Evolutionary conservation across 2,888 invertebrate species (phyloP), one percentile per base, ranked within the genome.

Genomic region (Hypsopygia costalis): DNA sequence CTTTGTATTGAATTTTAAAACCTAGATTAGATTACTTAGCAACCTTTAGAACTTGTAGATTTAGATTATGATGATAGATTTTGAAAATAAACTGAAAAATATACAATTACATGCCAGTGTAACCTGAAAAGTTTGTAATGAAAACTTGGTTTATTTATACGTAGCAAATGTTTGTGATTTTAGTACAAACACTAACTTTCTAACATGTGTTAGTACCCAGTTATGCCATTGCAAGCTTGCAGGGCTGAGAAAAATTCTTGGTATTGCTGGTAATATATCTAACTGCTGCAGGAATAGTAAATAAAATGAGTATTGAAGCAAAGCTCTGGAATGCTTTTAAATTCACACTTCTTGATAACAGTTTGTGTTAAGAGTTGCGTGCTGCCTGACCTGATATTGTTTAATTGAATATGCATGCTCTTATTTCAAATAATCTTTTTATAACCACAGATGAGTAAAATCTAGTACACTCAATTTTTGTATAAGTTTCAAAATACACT

Each of bases 121-220:
- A 33, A 33, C 6, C 20, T 16, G 11, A 39, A 21, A 37, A 11
- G 22, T 16, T 37, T 25, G 21, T 38, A 10, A 27, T 33, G 16
- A 30, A 25, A 38, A 38, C 25, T 10, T 31, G 29, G 11, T 11
- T 12, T 12, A 12, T 21, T 27, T 27, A 33, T n/a, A n/a, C n/a
- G 33, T 39, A 25, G 25, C 6, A 25, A 16, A 8, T 39, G 39
- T 39, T 32, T 39, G 33, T 39, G 33, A 39, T 31, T 31, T 31
- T 11, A 33, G 32, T 33, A 65, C 75, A 76, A 75, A 74, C 76
- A 85, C 85, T 87, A 85, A 85, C 83, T 75, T 57, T 64, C 62
- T 75, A 70, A 72, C 68, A 63, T 58, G 55, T 52, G 60, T 55
- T 53, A 46, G 43, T 34, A 20, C 28, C 36, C 38, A 43, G 34